These are phyloP conservation scores for Mormyrus iriodes DNA, from an alignment of 2,113 vertebrate genomes.

Conservation along the genomic window DNA sequence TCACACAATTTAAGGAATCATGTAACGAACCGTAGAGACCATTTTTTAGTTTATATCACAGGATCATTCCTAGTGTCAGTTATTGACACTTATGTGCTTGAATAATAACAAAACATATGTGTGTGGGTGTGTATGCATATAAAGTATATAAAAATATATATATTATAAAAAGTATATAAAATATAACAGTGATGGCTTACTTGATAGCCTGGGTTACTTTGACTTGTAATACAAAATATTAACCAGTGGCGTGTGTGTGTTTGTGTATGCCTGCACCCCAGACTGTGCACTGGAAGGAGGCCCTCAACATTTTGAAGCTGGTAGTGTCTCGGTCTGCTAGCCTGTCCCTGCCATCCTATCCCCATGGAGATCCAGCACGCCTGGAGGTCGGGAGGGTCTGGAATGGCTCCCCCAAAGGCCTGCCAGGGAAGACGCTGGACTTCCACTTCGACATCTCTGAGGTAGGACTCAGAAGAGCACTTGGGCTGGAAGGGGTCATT, in stretches of 20 bases:
- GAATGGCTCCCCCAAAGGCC: constrained; percentile 88
- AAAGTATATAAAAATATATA: not conserved
- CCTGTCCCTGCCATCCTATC: constrained; percentile 80
- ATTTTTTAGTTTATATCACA: too few species aligned
- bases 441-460: constrained; percentile 98
- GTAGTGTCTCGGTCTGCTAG: constrained; percentile 95
- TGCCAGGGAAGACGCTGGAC: constrained; percentile 94
- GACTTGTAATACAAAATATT: not conserved
- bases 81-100: not conserved
- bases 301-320: constrained; percentile 90
- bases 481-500: not conserved
- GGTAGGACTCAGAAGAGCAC: constrained; percentile 54
- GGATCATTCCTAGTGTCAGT: not conserved
- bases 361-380: constrained; percentile 83
- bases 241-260: not conserved
- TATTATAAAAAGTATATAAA: not conserved
- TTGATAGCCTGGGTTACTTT: not conserved
- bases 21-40: not conserved
- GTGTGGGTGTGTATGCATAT: not conserved
- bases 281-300: constrained; percentile 95
- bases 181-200: not conserved
- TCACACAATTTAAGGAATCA: not conserved
- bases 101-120: not conserved
- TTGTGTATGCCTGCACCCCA: constrained; percentile 35
- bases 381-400: constrained; percentile 88